Percentiles rank a stretch among this genome's conserved stretches.
These are phyloP conservation scores for Myxocyprinus asiaticus DNA, from an alignment of 2,113 vertebrate species.

Conservation along the genomic window DNA sequence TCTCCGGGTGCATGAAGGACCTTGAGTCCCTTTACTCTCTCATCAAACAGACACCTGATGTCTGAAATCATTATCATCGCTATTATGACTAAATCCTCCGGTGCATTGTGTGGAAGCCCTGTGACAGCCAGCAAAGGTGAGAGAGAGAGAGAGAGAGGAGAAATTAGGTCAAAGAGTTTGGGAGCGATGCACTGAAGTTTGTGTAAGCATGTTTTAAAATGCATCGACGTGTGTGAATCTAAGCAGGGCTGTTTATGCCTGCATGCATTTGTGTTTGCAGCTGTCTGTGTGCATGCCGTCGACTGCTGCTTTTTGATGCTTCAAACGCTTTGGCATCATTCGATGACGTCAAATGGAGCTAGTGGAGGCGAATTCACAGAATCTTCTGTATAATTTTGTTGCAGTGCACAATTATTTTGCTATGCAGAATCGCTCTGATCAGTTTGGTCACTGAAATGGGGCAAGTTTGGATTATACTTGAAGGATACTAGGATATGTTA, in stretches of 20 bases:
- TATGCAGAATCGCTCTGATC: neutral
- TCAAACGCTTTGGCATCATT: neutral
- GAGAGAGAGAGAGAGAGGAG: neutral
- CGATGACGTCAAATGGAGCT: constrained; percentile 6
- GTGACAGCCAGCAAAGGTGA: neutral
- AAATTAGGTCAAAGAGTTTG: constrained; percentile 25
- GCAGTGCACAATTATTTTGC: neutral
- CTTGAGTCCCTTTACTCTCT: too few species aligned
- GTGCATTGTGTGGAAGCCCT: constrained; percentile 1
- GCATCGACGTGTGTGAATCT: neutral
- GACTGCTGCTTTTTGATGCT: too few species aligned
- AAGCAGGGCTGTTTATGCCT: too few species aligned
- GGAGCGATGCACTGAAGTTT: neutral
- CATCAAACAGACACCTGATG: neutral
- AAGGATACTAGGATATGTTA: neutral
- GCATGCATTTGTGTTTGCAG: neutral
- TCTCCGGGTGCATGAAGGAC: too few species aligned
- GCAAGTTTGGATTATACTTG: neutral
- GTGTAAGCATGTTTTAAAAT: neutral
- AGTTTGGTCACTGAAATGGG: neutral
- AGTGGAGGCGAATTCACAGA: neutral
- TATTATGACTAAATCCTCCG: constrained; percentile 21
- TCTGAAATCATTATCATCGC: neutral
- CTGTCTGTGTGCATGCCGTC: neutral
- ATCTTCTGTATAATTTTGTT: neutral